A percentile compares a stretch with the other conserved stretches of the same genome.
These are phyloP conservation scores for Metopolophium dirhodum DNA, from an alignment of 1,140 invertebrate species.

Conservation along the genomic window DNA sequence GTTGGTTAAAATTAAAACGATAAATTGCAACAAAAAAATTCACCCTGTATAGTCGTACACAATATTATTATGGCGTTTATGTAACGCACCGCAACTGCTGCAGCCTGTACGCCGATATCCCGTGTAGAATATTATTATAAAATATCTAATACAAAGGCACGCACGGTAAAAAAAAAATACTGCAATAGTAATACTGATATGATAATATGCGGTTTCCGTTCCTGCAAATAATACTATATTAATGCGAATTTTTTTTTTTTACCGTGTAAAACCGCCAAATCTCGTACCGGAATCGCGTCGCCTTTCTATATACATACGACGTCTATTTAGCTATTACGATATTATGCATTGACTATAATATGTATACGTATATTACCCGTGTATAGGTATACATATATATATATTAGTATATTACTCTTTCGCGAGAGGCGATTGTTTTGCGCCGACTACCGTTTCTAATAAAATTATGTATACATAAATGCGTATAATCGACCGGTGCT, in stretches of 20 bases:
- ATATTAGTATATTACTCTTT: neutral
- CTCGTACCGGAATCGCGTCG: neutral
- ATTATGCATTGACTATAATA: too few species aligned
- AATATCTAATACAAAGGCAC: neutral
- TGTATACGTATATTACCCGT: too few species aligned
- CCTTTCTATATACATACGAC: neutral
- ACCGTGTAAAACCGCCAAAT: neutral
- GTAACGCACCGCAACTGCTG: neutral
- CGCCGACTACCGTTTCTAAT: neutral
- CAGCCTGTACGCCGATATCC: neutral
- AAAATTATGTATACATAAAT: neutral
- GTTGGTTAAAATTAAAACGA: neutral
- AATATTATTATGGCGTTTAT: neutral
- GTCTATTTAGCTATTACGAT: too few species aligned
- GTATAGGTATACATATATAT: neutral
- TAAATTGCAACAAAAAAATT: neutral
- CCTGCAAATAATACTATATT: neutral
- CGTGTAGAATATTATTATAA: neutral
- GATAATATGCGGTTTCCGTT: neutral
- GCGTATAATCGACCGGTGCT: neutral
- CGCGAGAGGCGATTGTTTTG: neutral
- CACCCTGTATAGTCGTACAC: too few species aligned
- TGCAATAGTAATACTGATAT: neutral
- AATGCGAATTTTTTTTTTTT: neutral
- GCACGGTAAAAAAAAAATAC: neutral